Evolutionary conservation across 2,797 vertebrate species (phyloP).

Genomic region (Sebastes taczanowskii): DNA sequence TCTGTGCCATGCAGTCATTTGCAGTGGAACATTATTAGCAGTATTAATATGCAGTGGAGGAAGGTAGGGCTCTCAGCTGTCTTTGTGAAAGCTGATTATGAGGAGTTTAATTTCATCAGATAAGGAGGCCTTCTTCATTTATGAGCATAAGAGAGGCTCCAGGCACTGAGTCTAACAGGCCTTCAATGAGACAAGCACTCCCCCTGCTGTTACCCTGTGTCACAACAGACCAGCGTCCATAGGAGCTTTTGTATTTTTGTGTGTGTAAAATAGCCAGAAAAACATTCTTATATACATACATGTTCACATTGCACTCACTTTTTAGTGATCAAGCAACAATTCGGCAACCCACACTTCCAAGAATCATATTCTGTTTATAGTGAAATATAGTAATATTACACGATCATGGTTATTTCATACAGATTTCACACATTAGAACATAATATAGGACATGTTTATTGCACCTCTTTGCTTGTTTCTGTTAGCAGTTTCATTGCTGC

Average conservation of each 20-base stretch:
- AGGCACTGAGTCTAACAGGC: conserved; percentile 15
- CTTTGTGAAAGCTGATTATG: conserved; percentile 70
- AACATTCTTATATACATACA: neutral
- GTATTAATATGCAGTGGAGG: conserved; percentile 45
- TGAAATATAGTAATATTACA: neutral
- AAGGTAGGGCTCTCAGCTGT: conserved; percentile 54
- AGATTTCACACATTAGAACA: neutral
- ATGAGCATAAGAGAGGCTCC: conserved; percentile 14
- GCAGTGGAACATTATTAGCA: conserved; percentile 44
- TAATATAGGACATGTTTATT: neutral
- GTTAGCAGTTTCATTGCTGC: neutral
- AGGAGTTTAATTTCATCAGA: conserved; percentile 73
- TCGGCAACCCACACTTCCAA: neutral
- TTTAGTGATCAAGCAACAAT: neutral
- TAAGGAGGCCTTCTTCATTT: conserved; percentile 55
- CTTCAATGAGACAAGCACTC: conserved; percentile 50
- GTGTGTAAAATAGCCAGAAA: neutral
- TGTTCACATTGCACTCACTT: neutral
- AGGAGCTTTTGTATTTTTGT: neutral
- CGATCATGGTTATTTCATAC: neutral
- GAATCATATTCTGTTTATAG: neutral
- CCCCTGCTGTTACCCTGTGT: conserved; percentile 65
- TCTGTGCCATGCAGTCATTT: conserved; percentile 10
- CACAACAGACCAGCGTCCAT: neutral
- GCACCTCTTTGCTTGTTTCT: no score